Evolutionary conservation across 2,888 invertebrate species (phyloP), one percentile per base, ranked within the genome.

Genomic region (Sinhomidia bicolor): DNA sequence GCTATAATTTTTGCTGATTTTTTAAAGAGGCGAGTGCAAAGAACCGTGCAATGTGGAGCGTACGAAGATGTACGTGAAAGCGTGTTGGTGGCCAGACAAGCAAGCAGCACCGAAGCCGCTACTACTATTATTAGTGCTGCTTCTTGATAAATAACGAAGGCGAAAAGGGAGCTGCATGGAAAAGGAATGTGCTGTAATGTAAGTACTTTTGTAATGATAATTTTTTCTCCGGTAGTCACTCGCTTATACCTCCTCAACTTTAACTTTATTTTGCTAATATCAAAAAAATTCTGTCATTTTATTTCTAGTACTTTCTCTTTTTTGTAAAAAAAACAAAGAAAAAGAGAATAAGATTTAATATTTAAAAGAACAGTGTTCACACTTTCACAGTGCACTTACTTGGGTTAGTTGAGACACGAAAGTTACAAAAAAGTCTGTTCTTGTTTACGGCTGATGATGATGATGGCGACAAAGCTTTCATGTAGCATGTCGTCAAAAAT

Each of bases 171-270:
- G 26, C 14, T 51, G 51, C 36, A 68, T 17, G 32, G 36, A 36
- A 68, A 68, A 68, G 68, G 14, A 51, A 41, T n/a, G 12, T 44
- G 44, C 26, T 74, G 74, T 74, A 9, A 47, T 74, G 26, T 26
- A 44, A 26, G 47, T 47, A 47, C 47, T 29, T 74, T 51, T 20
- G n/a, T 5, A 47, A 74, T 44, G 71, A 74, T 74, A 74, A 74
- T 74, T 74, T 26, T 74, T 74, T 26, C n/a, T n/a, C 47, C 26
- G 74, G 74, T 44, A 74, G 26, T 51, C 74, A 26, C 26, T 26
- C 14, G 0, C 74, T 47, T 26, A n/a, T 26, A 10, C 5, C 41
- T 41, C 41, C 4, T 23, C 62, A 29, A 9, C 2, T 26, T 29
- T 62, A 2, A 14, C 14, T 29, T 10, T 29, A 29, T 23, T 62